Evolutionary conservation across 2,888 invertebrate genomes (phyloP).

Genomic region (Osedax fenrisi): DNA sequence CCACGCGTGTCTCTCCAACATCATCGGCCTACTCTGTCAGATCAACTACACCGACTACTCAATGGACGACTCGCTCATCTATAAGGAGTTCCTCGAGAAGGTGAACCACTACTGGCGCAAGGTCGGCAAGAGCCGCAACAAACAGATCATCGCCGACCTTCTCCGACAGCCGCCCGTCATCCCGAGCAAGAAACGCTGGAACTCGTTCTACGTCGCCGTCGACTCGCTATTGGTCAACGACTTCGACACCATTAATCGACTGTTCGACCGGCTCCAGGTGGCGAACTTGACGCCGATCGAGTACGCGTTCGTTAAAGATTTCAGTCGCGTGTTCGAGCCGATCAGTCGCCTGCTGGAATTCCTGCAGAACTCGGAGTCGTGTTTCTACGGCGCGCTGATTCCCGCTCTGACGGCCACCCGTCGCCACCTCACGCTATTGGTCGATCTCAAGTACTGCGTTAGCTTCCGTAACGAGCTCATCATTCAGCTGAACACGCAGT

Average conservation of each 20-base stretch:
- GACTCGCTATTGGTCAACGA: neutral
- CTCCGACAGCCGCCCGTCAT: neutral
- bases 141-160: neutral
- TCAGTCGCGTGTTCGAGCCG: neutral
- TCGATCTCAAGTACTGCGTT: neutral
- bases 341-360: neutral
- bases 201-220: neutral
- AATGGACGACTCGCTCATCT: neutral
- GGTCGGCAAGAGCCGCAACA: neutral
- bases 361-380: neutral
- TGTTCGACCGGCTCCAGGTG: neutral
- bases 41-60: neutral
- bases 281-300: neutral
- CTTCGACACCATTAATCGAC: neutral
- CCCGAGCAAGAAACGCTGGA: neutral
- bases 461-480: neutral
- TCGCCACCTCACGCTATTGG: neutral
- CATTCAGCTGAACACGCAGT: neutral
- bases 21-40: neutral
- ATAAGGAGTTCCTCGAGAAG: neutral
- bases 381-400: neutral
- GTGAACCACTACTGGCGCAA: neutral
- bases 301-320: neutral
- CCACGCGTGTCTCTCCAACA: neutral
- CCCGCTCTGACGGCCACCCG: neutral